phyloP scores from a whole-genome alignment of 2,888 invertebrate genomes.

The Vanessa cardui region DNA sequence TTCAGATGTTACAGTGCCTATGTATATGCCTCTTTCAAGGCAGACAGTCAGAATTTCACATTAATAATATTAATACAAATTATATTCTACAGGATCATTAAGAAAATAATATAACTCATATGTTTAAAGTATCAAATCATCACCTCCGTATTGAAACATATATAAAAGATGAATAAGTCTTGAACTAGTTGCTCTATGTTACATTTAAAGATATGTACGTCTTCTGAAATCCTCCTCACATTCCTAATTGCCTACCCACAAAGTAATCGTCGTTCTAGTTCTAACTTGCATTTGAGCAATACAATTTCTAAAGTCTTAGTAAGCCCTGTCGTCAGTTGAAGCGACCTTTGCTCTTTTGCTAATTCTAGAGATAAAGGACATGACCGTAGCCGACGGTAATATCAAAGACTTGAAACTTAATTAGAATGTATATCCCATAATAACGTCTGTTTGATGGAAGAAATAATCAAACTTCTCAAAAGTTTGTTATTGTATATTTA shows the following conservation, averaged over 20 bases:
- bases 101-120: not conserved
- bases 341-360: conserved; percentile 35
- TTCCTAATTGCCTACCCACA: conserved; percentile 30
- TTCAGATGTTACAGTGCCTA: too few species aligned
- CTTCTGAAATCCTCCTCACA: conserved; percentile 26
- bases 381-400: conserved; percentile 9
- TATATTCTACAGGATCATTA: not conserved
- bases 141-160: not conserved
- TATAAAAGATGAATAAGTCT: not conserved
- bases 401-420: conserved; percentile 6
- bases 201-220: conserved; percentile 7
- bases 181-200: conserved; percentile 1
- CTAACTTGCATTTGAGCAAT: conserved; percentile 24
- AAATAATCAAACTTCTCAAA: not conserved
- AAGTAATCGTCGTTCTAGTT: conserved; percentile 29
- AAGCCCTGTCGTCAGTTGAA: conserved; percentile 26
- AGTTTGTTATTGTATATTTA: not conserved
- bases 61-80: too few species aligned
- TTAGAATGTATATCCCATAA: not conserved
- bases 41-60: too few species aligned
- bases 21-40: too few species aligned
- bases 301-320: conserved; percentile 27
- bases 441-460: not conserved
- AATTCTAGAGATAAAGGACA: conserved; percentile 25
- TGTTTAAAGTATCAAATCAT: not conserved